Percentiles rank a stretch among this genome's conserved stretches.
phyloP scores from a whole-genome alignment of 2,888 invertebrate genomes.

The Hypsopygia costalis region DNA sequence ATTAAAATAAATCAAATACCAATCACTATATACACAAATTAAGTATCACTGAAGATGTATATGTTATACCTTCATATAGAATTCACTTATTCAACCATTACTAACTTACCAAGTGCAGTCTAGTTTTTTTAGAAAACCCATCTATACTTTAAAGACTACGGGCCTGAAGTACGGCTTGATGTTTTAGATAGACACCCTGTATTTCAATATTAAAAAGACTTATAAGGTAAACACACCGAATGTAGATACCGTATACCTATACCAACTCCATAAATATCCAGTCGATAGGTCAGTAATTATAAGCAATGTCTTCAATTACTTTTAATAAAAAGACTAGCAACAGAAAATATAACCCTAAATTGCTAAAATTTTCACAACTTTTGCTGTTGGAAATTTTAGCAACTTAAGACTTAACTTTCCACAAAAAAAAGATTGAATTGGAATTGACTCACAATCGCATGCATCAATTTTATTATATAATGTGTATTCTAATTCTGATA shows the following conservation, averaged over 20 bases:
- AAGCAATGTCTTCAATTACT: too few relatives aligned
- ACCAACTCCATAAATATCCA: too few relatives aligned
- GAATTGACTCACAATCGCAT: background rate
- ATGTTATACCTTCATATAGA: background rate
- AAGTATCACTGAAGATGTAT: background rate
- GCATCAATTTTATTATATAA: too few relatives aligned
- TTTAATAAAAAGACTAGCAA: too few relatives aligned
- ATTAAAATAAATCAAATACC: background rate
- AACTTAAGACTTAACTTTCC: too few relatives aligned
- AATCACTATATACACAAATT: background rate
- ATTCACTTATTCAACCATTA: background rate
- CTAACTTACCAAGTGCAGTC: background rate
- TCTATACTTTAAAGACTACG: constrained; percentile 15
- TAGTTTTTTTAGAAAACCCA: constrained; percentile 2
- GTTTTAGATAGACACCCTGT: constrained; percentile 59
- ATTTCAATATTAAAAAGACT: constrained; percentile 43
- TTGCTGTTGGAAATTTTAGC: too few relatives aligned
- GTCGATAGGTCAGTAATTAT: too few relatives aligned
- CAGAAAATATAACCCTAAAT: too few relatives aligned
- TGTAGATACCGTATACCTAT: background rate
- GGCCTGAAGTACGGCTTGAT: constrained; percentile 51
- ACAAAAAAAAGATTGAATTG: too few relatives aligned
- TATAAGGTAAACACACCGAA: constrained; percentile 16
- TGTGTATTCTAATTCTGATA: too few relatives aligned
- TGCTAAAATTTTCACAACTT: too few relatives aligned